A percentile compares a stretch with the other conserved stretches of the same genome.
These are phyloP conservation scores for Lymantria dispar DNA, from an alignment of 2,888 invertebrate genomes.

Conservation along the genomic window DNA sequence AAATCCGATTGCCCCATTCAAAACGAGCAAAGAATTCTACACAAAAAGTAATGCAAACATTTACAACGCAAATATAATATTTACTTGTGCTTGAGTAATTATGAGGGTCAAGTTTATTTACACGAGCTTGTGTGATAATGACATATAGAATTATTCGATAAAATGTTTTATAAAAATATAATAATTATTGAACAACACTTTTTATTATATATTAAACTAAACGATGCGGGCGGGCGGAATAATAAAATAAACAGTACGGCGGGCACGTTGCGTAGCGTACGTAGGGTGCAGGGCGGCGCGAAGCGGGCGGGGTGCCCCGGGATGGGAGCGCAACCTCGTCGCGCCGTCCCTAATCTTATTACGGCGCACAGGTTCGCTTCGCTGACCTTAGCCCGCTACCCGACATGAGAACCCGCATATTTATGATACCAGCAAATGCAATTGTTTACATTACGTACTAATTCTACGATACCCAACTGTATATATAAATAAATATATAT, in stretches of 20 bases:
- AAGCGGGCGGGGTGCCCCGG: slow-evolving; percentile 29
- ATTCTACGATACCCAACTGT: neutral
- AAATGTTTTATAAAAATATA: neutral
- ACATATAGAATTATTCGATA: neutral
- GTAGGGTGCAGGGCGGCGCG: slow-evolving; percentile 15
- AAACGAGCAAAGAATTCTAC: neutral
- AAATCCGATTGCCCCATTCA: neutral
- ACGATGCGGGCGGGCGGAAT: slow-evolving; percentile 42
- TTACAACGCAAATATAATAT: neutral
- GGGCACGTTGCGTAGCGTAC: slow-evolving; percentile 29
- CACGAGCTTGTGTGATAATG: neutral
- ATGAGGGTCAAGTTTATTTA: neutral
- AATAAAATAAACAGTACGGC: slow-evolving; percentile 41
- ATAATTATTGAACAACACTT: neutral
- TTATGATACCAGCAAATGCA: slow-evolving; percentile 24
- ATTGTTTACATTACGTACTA: slow-evolving; percentile 21
- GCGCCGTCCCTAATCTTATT: slow-evolving; percentile 63
- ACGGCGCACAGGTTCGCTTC: slow-evolving; percentile 53
- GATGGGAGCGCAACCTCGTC: slow-evolving; percentile 36
- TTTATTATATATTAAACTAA: neutral
- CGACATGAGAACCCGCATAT: slow-evolving; percentile 44
- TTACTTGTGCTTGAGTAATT: neutral
- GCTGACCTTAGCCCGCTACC: slow-evolving; percentile 57
- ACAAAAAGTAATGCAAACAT: neutral
- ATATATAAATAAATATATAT: neutral